Base-by-base conservation (phyloP, 1,140 invertebrate genomes). In the Colletes gigas region DNA sequence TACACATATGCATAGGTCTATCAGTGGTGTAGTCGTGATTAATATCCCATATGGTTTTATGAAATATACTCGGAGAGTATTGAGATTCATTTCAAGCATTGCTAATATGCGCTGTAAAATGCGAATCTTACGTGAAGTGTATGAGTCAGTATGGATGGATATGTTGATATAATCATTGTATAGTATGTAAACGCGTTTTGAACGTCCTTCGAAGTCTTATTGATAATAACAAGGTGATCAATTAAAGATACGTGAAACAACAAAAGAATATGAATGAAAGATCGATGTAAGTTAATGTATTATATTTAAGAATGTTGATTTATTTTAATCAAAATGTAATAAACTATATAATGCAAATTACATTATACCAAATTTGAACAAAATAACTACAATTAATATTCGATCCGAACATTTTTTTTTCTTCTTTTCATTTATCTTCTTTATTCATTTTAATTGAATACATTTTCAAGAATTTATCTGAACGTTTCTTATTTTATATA, bases 261-360 rank as follows among this genome's bases (percentile, higher is more conserved):
- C 74, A 71, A 41, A 30, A 81, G 50, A 74, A 60, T 55, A 74
- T 44, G 44, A 55, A 65, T 39, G 66, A 19, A 65, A 21, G 54
- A 62, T 78, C 60, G n/a, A 66, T 87, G 60, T 86, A 88, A 89
- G 65, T 71, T 88, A 73, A 84, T 88, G 76, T 89, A 88, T 82
- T 84, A 82, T 80, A 69, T 86, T 84, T 84, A 88, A 87, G 21
- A 83, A 86, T 80, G 78, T 87, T 88, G 79, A 82, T 88, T 85
- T 87, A 87, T 88, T 88, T 88, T 84, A 83, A 84, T 83, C 69
- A 71, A 77, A 57, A 87, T 86, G 72, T 83, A 88, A 84, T 88
- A 85, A 88, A 83, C 15, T 52, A 82, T 86, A 78, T 79, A 77
- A 79, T 70, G 71, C 44, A 81, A 66, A 71, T 50, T 69, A 67